phyloP scores from a whole-genome alignment of 2,113 vertebrate genomes.

The Sebastes fasciatus region DNA sequence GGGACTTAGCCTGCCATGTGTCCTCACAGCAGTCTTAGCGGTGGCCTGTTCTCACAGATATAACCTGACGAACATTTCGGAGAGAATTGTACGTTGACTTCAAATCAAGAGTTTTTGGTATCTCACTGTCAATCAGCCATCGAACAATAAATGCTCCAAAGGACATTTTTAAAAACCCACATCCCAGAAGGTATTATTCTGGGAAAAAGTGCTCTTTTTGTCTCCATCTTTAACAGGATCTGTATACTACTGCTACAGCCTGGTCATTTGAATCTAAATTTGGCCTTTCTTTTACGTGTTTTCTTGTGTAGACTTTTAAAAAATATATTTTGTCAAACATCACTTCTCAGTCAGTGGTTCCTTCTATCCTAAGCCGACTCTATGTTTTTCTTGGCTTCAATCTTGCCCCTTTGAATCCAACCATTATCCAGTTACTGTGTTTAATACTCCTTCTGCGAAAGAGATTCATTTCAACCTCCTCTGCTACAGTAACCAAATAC shows the following conservation, averaged over 20 bases:
- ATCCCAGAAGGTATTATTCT: neutral
- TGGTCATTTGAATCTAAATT: neutral
- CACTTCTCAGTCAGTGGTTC: conserved; percentile 17
- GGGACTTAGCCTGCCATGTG: conserved; percentile 26
- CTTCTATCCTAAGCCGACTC: conserved; percentile 6
- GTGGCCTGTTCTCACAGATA: conserved; percentile 28
- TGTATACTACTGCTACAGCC: neutral
- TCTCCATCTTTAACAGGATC: neutral
- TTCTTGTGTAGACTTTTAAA: conserved; percentile 16
- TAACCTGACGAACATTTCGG: conserved; percentile 25
- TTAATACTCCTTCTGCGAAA: conserved; percentile 50
- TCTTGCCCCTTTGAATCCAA: conserved; percentile 15
- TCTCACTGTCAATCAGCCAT: conserved; percentile 28
- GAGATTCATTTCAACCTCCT: conserved; percentile 25
- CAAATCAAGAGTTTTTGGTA: conserved; percentile 32
- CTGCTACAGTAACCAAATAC: conserved; percentile 33
- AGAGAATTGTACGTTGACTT: conserved; percentile 9
- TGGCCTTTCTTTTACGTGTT: neutral
- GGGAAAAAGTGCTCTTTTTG: neutral
- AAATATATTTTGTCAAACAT: conserved; percentile 29
- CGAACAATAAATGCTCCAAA: conserved; percentile 15
- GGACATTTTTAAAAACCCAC: neutral
- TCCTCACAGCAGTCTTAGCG: conserved; percentile 4
- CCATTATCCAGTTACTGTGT: conserved; percentile 38
- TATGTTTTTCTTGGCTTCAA: conserved; percentile 50